These are phyloP conservation scores for Drosophila nr. perissopoda DNA, from an alignment of 2,888 invertebrate species.

Conservation along the genomic window DNA sequence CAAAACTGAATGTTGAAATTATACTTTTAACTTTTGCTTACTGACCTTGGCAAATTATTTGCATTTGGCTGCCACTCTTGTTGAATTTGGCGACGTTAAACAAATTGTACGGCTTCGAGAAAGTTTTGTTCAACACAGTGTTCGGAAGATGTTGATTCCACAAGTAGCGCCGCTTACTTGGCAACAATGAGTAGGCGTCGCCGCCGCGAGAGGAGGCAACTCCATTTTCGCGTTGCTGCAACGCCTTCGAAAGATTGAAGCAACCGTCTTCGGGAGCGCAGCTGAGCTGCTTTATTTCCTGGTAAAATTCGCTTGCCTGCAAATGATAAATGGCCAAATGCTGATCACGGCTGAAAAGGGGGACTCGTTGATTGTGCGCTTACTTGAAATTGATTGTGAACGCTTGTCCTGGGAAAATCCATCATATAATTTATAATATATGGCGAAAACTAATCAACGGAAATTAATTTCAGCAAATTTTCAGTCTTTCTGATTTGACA, in stretches of 20 bases:
- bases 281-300: background rate
- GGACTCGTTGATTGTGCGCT: background rate
- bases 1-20: background rate
- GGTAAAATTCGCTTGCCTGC: background rate
- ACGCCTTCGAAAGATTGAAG: background rate
- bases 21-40: background rate
- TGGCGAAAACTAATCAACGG: background rate
- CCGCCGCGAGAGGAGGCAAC: background rate
- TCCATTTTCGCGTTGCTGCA: background rate
- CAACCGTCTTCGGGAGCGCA: accelerated
- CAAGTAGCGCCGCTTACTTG: background rate
- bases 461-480: background rate
- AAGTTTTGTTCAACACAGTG: accelerated
- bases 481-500: background rate
- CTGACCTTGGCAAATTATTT: accelerated
- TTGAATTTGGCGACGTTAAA: accelerated
- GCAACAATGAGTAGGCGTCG: background rate
- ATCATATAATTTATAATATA: accelerated
- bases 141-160: background rate
- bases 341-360: background rate
- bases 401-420: background rate
- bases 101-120: accelerated
- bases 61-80: background rate
- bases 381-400: accelerated
- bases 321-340: background rate